phyloP scores from a whole-genome alignment of 1,140 invertebrate species.

The Bombus ignitus region DNA sequence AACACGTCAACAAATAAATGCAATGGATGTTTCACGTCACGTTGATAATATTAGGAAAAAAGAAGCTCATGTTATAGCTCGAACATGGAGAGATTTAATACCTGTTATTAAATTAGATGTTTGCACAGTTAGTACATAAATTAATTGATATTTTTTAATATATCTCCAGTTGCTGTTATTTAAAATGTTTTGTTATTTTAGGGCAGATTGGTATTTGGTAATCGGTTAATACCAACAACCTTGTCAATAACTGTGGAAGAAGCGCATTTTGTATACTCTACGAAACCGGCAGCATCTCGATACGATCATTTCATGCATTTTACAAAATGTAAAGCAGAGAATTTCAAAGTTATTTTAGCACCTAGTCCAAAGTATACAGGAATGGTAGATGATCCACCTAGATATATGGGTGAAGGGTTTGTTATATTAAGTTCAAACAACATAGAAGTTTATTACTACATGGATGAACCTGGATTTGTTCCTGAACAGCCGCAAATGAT shows the following conservation, averaged over 20 bases:
- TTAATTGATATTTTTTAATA: constrained; percentile 9
- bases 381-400: constrained; percentile 96
- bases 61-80: constrained; percentile 86
- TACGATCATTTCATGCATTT: constrained; percentile 98
- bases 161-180: neutral
- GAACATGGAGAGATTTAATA: constrained; percentile 97
- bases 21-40: constrained; percentile 80
- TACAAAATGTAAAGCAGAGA: constrained; percentile 96
- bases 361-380: constrained; percentile 97
- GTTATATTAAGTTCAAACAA: constrained; percentile 97
- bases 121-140: constrained; percentile 86
- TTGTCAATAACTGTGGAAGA: constrained; percentile 97
- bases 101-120: constrained; percentile 98
- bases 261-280: constrained; percentile 96
- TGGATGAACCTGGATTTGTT: constrained; percentile 96
- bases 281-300: constrained; percentile 95
- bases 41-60: constrained; percentile 80
- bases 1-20: constrained; percentile 87
- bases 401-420: constrained; percentile 99
- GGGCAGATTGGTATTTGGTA: constrained; percentile 98
- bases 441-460: constrained; percentile 97
- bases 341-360: constrained; percentile 96
- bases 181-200: constrained; percentile 75
- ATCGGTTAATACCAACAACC: constrained; percentile 96
- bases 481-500: constrained; percentile 95